Percentiles rank a stretch among this genome's conserved stretches.
These are phyloP conservation scores for Stenchaetothrips biformis DNA, from an alignment of 2,888 invertebrate genomes.

Conservation along the genomic window DNA sequence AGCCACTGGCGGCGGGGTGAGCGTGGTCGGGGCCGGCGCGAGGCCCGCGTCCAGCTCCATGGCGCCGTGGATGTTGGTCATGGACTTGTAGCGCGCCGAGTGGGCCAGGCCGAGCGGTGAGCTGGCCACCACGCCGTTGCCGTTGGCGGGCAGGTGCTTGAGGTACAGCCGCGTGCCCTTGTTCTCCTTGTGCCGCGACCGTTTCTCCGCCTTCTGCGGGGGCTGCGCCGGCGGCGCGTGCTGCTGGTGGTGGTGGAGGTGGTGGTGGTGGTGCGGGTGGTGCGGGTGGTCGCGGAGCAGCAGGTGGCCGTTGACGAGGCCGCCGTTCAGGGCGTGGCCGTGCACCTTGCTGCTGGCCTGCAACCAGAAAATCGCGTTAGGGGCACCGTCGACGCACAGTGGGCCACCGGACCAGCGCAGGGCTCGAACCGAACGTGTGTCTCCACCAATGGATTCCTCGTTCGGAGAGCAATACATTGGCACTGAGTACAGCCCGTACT, in stretches of 20 bases:
- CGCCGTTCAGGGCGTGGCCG: slow-evolving; percentile 30
- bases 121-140: slow-evolving; percentile 42
- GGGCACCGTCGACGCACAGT: neutral
- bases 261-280: neutral
- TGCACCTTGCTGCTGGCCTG: slow-evolving; percentile 27
- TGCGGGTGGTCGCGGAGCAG: slow-evolving; percentile 41
- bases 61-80: slow-evolving; percentile 67
- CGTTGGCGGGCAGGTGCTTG: slow-evolving; percentile 59
- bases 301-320: slow-evolving; percentile 43
- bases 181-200: slow-evolving; percentile 58
- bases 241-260: neutral
- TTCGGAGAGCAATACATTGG: no score
- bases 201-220: slow-evolving; percentile 60
- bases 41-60: slow-evolving; percentile 53
- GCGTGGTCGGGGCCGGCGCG: neutral
- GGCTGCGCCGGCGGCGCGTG: slow-evolving; percentile 30
- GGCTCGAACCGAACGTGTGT: no score
- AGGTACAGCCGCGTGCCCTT: slow-evolving; percentile 57
- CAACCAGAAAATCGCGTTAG: neutral
- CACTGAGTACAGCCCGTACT: slow-evolving; percentile 31
- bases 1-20: slow-evolving; percentile 31
- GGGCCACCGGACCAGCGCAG: no score
- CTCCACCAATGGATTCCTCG: no score
- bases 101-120: slow-evolving; percentile 58
- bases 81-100: slow-evolving; percentile 67